Percentiles rank a stretch among this genome's conserved stretches.
These are phyloP conservation scores for Andricus grossulariae DNA, from an alignment of 1,140 invertebrate genomes.

Conservation along the genomic window DNA sequence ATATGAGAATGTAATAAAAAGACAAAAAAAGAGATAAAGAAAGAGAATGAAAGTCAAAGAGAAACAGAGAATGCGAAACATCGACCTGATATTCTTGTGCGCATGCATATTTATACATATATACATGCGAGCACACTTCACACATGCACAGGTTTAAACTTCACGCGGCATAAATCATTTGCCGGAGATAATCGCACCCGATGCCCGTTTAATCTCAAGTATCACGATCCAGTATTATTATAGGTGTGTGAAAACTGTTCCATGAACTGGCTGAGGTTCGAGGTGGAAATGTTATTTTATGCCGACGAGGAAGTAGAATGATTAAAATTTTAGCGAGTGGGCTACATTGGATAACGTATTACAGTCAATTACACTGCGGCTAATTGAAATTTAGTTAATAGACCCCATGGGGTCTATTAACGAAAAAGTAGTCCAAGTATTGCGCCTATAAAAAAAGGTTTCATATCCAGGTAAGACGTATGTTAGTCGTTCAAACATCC, in stretches of 20 bases:
- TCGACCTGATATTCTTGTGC: not conserved
- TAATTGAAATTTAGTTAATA: no score
- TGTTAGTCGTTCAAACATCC: no score
- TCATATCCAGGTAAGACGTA: no score
- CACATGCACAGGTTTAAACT: not conserved
- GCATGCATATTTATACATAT: not conserved
- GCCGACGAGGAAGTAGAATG: constrained; percentile 1
- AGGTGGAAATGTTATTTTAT: constrained; percentile 1
- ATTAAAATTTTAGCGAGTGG: no score
- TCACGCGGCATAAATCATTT: constrained; percentile 12
- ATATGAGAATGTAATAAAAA: no score
- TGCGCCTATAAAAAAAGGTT: no score
- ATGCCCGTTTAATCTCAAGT: constrained; percentile 15
- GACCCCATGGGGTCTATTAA: no score
- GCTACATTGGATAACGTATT: constrained; percentile 43
- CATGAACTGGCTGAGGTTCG: not conserved
- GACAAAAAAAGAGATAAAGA: no score
- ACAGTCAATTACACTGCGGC: no score
- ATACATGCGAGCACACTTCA: not conserved
- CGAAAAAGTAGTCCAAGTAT: no score
- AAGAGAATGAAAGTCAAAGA: not conserved
- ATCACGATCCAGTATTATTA: constrained; percentile 1
- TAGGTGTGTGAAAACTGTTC: constrained; percentile 15
- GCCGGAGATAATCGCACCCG: not conserved
- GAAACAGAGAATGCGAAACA: not conserved